Evolutionary conservation across 2,113 vertebrate genomes (phyloP), one percentile per base, ranked within the genome.

Genomic region (Panurus biarmicus): DNA sequence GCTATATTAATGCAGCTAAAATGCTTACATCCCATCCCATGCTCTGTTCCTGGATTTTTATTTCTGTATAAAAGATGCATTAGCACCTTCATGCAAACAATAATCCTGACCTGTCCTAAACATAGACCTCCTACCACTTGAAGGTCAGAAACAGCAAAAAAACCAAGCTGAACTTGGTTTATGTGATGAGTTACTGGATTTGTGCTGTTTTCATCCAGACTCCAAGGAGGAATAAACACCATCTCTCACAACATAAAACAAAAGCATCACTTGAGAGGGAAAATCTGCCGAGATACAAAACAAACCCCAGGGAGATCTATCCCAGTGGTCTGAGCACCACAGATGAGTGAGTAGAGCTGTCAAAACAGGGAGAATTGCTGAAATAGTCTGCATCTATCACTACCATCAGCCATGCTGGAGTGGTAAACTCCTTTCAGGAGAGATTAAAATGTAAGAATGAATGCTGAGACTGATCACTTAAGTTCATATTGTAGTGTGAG

Each of bases 371-470:
- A 88, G 90, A 38, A 85, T 14, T 54, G 53, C 70, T 72, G 74
- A 53, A 87, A 93, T 33, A 50, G 89, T 53, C 81, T 61, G 58
- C 74, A 95, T 96, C 90, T 36, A 89, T 95, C 92, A 91, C 50
- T 66, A 73, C 58, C 6, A 7, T 33, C 75, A 74, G 82, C 44
- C 48, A 14, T 1, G 3, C 10, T 51, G 56, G 24, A 23, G 19
- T 9, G 24, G 47, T 17, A 54, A 44, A 35, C 51, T 62, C 45
- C 51, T 71, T 67, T 78, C 80, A 75, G 61, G 25, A 61, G 4
- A 84, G 73, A 89, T 87, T 85, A 81, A 92, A 84, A 89, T 4
- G 6, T 57, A 81, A 67, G 20, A 75, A 69, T 21, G n/a, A 75
- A 67, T 11, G 51, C 56, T 3, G 8, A 60, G 47, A 54, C 10